Evolutionary conservation across 2,797 vertebrate genomes (phyloP).

Genomic region (Chromobotia macracanthus): DNA sequence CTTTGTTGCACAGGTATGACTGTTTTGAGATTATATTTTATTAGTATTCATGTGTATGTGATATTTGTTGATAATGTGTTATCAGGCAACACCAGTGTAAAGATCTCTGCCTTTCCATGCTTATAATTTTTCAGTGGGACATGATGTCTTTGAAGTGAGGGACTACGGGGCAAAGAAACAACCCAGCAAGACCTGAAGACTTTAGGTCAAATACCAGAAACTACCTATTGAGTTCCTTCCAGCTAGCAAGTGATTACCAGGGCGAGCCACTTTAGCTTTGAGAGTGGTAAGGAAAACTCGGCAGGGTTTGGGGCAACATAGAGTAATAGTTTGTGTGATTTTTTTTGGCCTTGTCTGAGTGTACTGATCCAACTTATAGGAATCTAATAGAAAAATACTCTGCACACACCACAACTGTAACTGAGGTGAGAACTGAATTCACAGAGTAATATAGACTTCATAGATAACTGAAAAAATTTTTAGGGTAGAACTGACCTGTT

Average conservation of each 20-base stretch:
- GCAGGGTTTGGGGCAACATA: constrained; percentile 69
- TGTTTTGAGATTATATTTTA: not conserved
- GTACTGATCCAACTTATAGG: constrained; percentile 55
- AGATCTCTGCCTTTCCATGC: constrained; percentile 17
- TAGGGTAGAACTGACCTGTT: no score
- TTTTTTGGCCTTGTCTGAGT: constrained; percentile 65
- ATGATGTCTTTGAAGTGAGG: constrained; percentile 59
- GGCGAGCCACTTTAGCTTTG: constrained; percentile 69
- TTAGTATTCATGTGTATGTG: not conserved
- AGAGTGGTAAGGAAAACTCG: constrained; percentile 75
- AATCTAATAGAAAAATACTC: constrained; percentile 52
- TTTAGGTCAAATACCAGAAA: constrained; percentile 74
- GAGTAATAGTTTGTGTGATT: constrained; percentile 59
- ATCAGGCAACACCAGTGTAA: constrained; percentile 60
- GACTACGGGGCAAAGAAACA: constrained; percentile 68
- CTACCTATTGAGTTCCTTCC: constrained; percentile 68
- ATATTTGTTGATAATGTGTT: constrained; percentile 57
- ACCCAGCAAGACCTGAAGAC: constrained; percentile 61
- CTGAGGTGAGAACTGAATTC: no score
- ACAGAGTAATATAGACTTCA: no score
- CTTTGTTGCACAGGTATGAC: not conserved
- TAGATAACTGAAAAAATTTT: no score
- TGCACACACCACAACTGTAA: constrained; percentile 29
- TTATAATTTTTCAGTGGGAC: constrained; percentile 64
- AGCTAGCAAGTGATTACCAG: constrained; percentile 74